Evolutionary conservation across 2,888 invertebrate genomes (phyloP), one percentile per base, ranked within the genome.

Genomic region (Sarcophaga carnaria): DNA sequence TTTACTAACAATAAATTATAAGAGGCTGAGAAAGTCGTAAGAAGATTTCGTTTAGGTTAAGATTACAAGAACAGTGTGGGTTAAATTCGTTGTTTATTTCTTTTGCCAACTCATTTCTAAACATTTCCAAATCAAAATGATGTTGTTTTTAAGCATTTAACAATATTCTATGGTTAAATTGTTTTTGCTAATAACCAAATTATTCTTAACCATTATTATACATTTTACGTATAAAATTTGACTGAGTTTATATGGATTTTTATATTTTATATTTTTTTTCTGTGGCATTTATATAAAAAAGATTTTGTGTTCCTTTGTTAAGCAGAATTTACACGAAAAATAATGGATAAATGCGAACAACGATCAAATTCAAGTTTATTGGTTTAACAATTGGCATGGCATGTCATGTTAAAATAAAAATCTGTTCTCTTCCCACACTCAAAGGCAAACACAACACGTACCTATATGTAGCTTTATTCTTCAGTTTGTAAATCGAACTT

Each of bases 351-450:
- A 54, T 14, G 17, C 54, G 17, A 12, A 54, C 54, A 83, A 75
- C 83, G 67, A 78, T 86, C 78, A 81, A 84, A 84, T 79, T 87
- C 78, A 87, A 84, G 81, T 84, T 87, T 87, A 87, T 81, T 79
- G 83, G 70, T 81, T 87, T 81, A 87, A 87, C 80, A 84, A 87
- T 84, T 84, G 87, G 83, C 83, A 84, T 87, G 84, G 63, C 87
- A 87, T 87, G 83, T 83, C 81, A 84, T 81, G 84, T 87, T 87
- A 79, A 84, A 87, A 84, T 84, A 81, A 83, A 87, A 87, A 84
- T 81, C 78, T 76, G 75, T 80, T 85, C 67, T 84, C 87, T 83
- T 87, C 87, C 87, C 87, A 87, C 87, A 87, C 84, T 84, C 78
- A 45, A 71, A 47, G 25, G 27, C 69, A 59, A 20, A 64, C 54